phyloP scores from a whole-genome alignment of 1,140 invertebrate species.

The Carcinoscorpius rotundicauda region DNA sequence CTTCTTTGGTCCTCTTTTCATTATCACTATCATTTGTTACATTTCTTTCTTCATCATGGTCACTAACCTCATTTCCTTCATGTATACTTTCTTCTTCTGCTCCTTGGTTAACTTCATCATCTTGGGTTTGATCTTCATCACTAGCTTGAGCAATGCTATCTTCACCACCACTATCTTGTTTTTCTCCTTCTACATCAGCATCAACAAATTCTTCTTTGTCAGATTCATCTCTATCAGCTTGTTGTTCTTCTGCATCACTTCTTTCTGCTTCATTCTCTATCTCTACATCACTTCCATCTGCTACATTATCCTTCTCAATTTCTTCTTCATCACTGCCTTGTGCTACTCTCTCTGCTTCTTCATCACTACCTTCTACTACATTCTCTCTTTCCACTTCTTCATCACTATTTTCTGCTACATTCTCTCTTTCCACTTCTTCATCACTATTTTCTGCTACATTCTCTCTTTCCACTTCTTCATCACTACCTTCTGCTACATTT shows the following conservation, averaged over 20 bases:
- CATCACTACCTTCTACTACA: conserved; percentile 7
- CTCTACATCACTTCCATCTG: conserved; percentile 5
- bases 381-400: conserved; percentile 3
- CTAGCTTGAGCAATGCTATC: too few species aligned
- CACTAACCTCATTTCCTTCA: conserved; percentile 16
- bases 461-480: conserved; percentile 22
- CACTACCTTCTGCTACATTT: conserved; percentile 14
- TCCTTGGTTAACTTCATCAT: conserved; percentile 40
- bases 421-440: conserved; percentile 12
- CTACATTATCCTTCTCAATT: conserved; percentile 15
- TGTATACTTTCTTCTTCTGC: conserved; percentile 19
- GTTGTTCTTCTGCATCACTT: not conserved
- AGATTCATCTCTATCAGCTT: not conserved
- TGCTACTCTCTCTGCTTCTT: not conserved
- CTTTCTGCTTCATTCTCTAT: conserved; percentile 1
- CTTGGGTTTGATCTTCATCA: conserved; percentile 32
- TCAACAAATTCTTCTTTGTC: too few species aligned
- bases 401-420: conserved; percentile 23
- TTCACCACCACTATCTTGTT: too few species aligned
- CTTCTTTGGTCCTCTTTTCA: conserved; percentile 25
- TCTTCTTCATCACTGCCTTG: conserved; percentile 13
- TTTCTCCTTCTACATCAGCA: too few species aligned
- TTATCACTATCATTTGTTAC: conserved; percentile 28
- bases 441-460: conserved; percentile 23
- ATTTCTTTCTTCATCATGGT: conserved; percentile 23